A percentile compares a stretch with the other conserved stretches of the same genome.
These are phyloP conservation scores for Seriola aureovittata DNA, from an alignment of 2,113 vertebrate genomes.

Conservation along the genomic window DNA sequence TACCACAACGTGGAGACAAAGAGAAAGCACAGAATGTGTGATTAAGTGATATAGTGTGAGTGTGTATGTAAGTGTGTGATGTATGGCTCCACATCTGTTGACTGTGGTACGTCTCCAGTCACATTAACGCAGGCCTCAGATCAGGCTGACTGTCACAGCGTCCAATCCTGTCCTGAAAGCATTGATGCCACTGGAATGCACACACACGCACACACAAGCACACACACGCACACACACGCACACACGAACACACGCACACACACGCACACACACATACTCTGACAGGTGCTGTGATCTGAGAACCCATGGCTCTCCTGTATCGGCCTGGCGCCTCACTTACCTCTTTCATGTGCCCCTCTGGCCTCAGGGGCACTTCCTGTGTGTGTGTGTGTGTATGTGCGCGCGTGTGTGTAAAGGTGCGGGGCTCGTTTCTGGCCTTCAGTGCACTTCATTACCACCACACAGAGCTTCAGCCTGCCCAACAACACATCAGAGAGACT, in stretches of 20 bases:
- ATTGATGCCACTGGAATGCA: neutral
- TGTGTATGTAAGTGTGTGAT: neutral
- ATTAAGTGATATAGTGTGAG: neutral
- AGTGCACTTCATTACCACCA: slow-evolving; percentile 62
- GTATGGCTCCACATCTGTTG: slow-evolving; percentile 4
- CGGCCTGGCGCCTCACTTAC: slow-evolving; percentile 15
- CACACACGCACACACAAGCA: neutral
- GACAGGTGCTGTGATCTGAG: slow-evolving; percentile 58
- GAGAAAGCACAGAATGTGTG: slow-evolving; percentile 3
- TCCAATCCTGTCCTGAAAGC: slow-evolving; percentile 17
- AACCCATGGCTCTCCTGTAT: slow-evolving; percentile 6
- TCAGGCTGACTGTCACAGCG: slow-evolving; percentile 10
- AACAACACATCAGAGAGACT: slow-evolving; percentile 69
- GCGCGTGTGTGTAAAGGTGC: slow-evolving; percentile 18
- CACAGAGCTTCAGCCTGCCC: slow-evolving; percentile 57
- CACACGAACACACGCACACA: slow-evolving; percentile 8
- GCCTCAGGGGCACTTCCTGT: slow-evolving; percentile 53
- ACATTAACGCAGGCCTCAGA: slow-evolving; percentile 18
- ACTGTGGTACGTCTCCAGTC: slow-evolving; percentile 9
- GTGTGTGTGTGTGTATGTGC: slow-evolving; percentile 23
- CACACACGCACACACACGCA: neutral
- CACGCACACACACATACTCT: neutral
- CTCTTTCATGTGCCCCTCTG: slow-evolving; percentile 60
- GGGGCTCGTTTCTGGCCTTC: slow-evolving; percentile 40
- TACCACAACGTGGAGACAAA: neutral